phyloP scores from a whole-genome alignment of 2,888 invertebrate genomes.

The Acrobasis suavella region DNA sequence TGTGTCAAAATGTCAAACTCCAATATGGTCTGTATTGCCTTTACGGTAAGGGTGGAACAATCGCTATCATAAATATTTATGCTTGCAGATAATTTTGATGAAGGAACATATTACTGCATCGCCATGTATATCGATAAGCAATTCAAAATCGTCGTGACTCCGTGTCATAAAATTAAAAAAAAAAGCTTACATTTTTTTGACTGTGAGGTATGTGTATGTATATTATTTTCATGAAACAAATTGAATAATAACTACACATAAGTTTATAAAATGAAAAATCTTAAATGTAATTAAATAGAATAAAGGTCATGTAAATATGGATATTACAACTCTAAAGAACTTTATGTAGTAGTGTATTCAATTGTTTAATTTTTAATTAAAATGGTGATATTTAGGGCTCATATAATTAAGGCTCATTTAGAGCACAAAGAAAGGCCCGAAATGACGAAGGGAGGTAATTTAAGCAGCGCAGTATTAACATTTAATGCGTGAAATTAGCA shows the following conservation, averaged over 20 bases:
- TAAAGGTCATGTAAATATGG: too few species aligned
- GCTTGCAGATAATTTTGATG: constrained; percentile 12
- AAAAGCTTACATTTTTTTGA: neutral
- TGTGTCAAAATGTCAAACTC: constrained; percentile 24
- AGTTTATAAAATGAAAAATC: too few species aligned
- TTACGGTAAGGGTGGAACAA: constrained; percentile 14
- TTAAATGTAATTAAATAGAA: too few species aligned
- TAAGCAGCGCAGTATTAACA: neutral
- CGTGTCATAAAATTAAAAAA: neutral
- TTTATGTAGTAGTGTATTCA: too few species aligned
- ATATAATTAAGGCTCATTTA: constrained; percentile 22
- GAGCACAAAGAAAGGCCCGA: neutral
- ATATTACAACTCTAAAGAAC: too few species aligned
- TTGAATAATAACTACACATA: too few species aligned
- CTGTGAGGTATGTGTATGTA: too few species aligned
- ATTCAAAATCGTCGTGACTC: neutral
- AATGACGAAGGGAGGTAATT: constrained; percentile 5
- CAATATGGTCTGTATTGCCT: constrained; percentile 17
- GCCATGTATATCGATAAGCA: neutral
- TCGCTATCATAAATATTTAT: constrained; percentile 24
- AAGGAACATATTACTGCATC: neutral
- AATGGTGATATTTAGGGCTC: constrained; percentile 6
- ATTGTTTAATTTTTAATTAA: neutral
- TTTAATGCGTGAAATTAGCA: neutral
- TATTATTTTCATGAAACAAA: too few species aligned